These are phyloP conservation scores for Aphyosemion australe DNA, from an alignment of 2,113 vertebrate genomes.

Conservation along the genomic window DNA sequence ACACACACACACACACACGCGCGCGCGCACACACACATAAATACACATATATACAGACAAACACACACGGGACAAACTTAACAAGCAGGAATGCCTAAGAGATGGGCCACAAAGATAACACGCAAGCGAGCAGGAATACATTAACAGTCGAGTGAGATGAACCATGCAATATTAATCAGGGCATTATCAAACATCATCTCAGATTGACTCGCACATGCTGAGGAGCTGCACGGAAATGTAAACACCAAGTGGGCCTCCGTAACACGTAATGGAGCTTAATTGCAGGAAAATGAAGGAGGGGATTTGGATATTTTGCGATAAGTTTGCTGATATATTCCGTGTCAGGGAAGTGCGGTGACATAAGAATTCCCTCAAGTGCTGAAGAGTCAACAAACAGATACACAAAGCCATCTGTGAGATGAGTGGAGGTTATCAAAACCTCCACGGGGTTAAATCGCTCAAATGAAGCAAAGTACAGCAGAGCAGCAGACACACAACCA, in stretches of 20 bases:
- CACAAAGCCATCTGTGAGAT: constrained; percentile 25
- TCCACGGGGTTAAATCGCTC: constrained; percentile 21
- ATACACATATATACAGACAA: constrained; percentile 18
- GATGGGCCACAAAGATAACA: constrained; percentile 52
- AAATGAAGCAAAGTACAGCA: constrained; percentile 31
- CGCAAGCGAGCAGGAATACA: constrained; percentile 56
- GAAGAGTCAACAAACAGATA: constrained; percentile 14
- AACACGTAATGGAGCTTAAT: constrained; percentile 43
- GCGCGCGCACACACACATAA: constrained; percentile 36
- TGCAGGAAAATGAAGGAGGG: constrained; percentile 25
- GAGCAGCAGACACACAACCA: constrained; percentile 14
- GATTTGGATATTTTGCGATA: constrained; percentile 26
- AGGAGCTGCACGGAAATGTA: constrained; percentile 33
- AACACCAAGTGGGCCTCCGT: constrained; percentile 29
- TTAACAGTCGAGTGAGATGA: constrained; percentile 68
- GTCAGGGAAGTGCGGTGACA: constrained; percentile 12
- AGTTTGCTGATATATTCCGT: constrained; percentile 13
- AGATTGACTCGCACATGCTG: constrained; percentile 45
- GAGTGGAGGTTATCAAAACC: constrained; percentile 9
- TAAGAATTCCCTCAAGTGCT: constrained; percentile 14
- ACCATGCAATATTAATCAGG: constrained; percentile 71
- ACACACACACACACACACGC: neutral
- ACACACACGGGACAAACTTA: constrained; percentile 41
- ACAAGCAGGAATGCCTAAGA: constrained; percentile 52
- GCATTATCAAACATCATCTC: constrained; percentile 68